These are phyloP conservation scores for Anguilla marmorata DNA, from an alignment of 2,797 vertebrate species.

Conservation along the genomic window DNA sequence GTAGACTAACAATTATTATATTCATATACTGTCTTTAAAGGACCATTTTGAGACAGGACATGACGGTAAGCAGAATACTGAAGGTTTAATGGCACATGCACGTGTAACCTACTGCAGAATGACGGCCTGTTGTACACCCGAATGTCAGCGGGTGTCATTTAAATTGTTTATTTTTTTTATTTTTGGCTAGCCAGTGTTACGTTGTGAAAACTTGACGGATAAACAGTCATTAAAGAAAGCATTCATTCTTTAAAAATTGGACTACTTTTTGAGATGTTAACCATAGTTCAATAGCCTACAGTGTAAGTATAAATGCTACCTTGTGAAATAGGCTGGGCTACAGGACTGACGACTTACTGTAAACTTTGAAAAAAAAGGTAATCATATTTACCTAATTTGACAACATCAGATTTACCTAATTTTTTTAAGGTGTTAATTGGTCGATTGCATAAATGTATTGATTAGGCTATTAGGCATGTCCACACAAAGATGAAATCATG, in stretches of 20 bases:
- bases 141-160: not conserved
- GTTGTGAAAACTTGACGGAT: not conserved
- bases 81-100: not conserved
- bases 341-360: not conserved
- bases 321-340: not conserved
- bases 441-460: not conserved
- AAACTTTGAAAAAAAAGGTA: not conserved
- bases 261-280: not conserved
- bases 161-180: not conserved
- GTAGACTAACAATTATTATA: constrained; percentile 10
- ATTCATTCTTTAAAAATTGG: not conserved
- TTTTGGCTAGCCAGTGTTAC: not conserved
- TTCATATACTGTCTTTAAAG: constrained; percentile 1
- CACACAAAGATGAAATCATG: not conserved
- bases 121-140: not conserved
- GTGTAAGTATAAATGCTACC: not conserved
- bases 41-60: not conserved
- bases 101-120: not conserved
- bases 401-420: not conserved
- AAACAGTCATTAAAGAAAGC: not conserved
- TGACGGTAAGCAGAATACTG: constrained; percentile 3
- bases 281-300: not conserved
- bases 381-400: not conserved
- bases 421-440: not conserved
- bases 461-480: not conserved